Conservation (phyloP, 92 coral and sea anemone genomes). For the Scolanthus callimorphus region DNA sequence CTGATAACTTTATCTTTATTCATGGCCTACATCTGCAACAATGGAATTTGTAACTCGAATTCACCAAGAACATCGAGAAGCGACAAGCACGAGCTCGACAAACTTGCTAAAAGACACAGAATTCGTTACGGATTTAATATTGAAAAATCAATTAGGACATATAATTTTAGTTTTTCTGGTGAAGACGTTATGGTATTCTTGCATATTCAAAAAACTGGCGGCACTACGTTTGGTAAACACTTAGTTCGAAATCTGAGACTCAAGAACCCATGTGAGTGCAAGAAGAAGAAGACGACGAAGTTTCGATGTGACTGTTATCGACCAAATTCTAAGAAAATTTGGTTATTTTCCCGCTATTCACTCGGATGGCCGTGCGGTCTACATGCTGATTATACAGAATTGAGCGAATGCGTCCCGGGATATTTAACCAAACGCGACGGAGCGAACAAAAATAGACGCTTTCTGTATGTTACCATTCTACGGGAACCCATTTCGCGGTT, state of each 20-base stretch:
- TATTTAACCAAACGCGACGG: constrained; percentile 54
- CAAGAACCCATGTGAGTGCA: constrained; percentile 56
- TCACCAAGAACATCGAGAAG: neutral
- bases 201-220: constrained; percentile 97
- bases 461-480: constrained; percentile 74
- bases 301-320: constrained; percentile 59
- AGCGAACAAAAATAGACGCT: constrained; percentile 21
- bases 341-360: constrained; percentile 91
- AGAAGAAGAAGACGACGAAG: constrained; percentile 12
- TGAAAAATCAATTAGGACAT: constrained; percentile 22
- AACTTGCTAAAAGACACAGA: constrained; percentile 1
- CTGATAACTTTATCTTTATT: neutral
- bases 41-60: neutral
- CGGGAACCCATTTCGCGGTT: constrained; percentile 86
- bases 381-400: constrained; percentile 94
- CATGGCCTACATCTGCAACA: neutral
- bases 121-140: constrained; percentile 16
- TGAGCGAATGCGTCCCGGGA: constrained; percentile 72
- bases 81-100: neutral
- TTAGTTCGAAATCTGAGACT: constrained; percentile 66
- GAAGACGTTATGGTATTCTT: constrained; percentile 80
- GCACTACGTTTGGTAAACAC: constrained; percentile 88
- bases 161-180: constrained; percentile 41
- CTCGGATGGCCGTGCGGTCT: constrained; percentile 96
- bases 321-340: constrained; percentile 71